Evolutionary conservation across 2,113 vertebrate genomes (phyloP), one percentile per base, ranked within the genome.

Genomic region (Aspidoscelis tigris): DNA sequence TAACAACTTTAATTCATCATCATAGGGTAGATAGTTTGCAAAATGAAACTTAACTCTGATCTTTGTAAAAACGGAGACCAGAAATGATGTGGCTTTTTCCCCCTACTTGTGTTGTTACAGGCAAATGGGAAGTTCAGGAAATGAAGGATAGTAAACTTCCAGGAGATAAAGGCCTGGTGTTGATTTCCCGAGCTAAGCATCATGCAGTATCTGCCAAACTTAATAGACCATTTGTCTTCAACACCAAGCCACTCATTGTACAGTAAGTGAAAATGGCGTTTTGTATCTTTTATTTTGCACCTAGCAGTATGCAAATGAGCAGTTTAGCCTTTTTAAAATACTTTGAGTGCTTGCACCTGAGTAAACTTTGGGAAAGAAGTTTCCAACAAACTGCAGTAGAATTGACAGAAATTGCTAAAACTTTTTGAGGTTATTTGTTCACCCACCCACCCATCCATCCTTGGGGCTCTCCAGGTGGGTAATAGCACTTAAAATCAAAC

Each of bases 61-160:
- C 2, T 7, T 10, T 64, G 26, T 64, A 65, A 78, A 78, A 64
- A 61, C 47, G 58, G 41, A 20, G 20, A 44, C 11, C 79, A 21
- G 53, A 64, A 78, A 78, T 64, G 16, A 7, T 18, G 26, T 53
- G 21, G 20, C 14, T 47, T 21, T 70, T 43, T 39, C 20, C 41
- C 10, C n/a, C 11, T 26, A 7, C 26, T 6, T 9, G 53, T 16
- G 20, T 72, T 73, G 6, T 87, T 92, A 1, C 26, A 99, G 99
- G 99, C 91, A 97, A 98, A 94, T 99, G 99, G 99, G 96, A 96
- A 71, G 97, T 99, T 76, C 97, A 98, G 89, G 99, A 99, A 84
- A 98, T 99, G 98, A 98, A 96, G 89, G 98, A 99, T 73, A 95
- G 95, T 0, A 99, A 98, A 85, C 97, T 99, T 43, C 96, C 97